These are phyloP conservation scores for Plectrocnemia conspersa DNA, from an alignment of 1,140 invertebrate genomes.

Conservation along the genomic window DNA sequence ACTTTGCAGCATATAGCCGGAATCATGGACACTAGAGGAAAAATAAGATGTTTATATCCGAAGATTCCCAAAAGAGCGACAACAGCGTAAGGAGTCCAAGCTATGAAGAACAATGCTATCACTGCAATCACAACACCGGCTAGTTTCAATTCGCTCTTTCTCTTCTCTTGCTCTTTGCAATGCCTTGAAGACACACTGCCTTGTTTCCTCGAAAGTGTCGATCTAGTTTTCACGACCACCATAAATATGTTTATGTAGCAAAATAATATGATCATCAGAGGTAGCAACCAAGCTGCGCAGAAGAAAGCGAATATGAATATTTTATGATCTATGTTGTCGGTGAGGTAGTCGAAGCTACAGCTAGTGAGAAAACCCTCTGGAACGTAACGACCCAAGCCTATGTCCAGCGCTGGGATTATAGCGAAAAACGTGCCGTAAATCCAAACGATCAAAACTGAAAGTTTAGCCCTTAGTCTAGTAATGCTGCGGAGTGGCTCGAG, in stretches of 20 bases:
- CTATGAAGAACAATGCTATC: conserved; percentile 65
- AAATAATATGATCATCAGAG: conserved; percentile 63
- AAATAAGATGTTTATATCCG: conserved; percentile 57
- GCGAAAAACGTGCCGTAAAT: conserved; percentile 65
- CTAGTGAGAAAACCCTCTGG: conserved; percentile 75
- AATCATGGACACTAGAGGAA: conserved; percentile 65
- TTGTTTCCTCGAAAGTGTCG: conserved; percentile 39
- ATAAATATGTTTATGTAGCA: conserved; percentile 67
- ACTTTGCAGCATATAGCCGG: conserved; percentile 72
- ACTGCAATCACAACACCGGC: conserved; percentile 61
- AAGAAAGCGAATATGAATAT: conserved; percentile 66
- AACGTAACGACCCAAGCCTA: conserved; percentile 67
- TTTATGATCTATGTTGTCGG: conserved; percentile 51
- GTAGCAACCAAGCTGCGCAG: conserved; percentile 62
- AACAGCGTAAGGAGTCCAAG: conserved; percentile 73
- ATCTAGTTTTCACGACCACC: conserved; percentile 55
- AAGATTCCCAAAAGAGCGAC: conserved; percentile 68
- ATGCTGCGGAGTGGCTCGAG: conserved; percentile 58
- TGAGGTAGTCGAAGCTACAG: conserved; percentile 77
- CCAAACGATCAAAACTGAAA: conserved; percentile 65
- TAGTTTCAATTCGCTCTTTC: conserved; percentile 62
- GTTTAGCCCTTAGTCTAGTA: conserved; percentile 56
- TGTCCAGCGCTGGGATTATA: conserved; percentile 60
- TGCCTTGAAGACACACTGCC: conserved; percentile 48
- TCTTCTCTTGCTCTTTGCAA: conserved; percentile 59